Base-by-base conservation (phyloP, 2,888 invertebrate species). In the Penaeus monodon region DNA sequence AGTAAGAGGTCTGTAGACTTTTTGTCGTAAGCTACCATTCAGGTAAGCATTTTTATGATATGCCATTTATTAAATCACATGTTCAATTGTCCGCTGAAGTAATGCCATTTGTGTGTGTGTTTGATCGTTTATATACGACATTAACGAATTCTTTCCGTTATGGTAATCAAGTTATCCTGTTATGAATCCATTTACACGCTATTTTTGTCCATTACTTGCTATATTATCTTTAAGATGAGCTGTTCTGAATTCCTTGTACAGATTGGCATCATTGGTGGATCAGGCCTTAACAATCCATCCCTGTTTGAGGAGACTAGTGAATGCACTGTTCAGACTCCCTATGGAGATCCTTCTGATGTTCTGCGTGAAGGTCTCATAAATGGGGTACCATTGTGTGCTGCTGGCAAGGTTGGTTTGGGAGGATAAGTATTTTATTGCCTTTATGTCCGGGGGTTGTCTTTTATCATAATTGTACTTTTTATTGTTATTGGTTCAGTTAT, bases 231-330 rank as follows among this genome's bases (percentile, higher is more conserved):
- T 57, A 17, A 17, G 57, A 57, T 20, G 17, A 57, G 17, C 4
- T 57, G 14, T 57, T 57, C 17, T 3, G 3, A 17, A 57, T 57
- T 57, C 57, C 57, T 17, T 20, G 14, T 57, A 57, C 91, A 98
- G 97, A 95, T 99, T 92, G 99, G 99, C 80, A 98, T 99, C 84
- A 98, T 99, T 92, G 99, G 99, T n/a, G 99, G 99, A 0, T 96
- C 98, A 22, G 99, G 99, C 0, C 94, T 99, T 85, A 97, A 97
- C 91, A 95, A 98, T 92, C 96, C 97, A 0, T 93, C 94, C 33
- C 94, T 99, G 84, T 94, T 89, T 84, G 95, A 96, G 92, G 94
- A 95, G 91, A 94, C 95, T 14, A 92, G 92, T 2, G 95, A 96
- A 92, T 94, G 93, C 17, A 20, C 57, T 57, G 57, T 57, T 57